A percentile compares a stretch with the other conserved stretches of the same genome.
Conservation (phyloP, 2,888 invertebrate genomes). For the Drosophila buzzatii region DNA sequence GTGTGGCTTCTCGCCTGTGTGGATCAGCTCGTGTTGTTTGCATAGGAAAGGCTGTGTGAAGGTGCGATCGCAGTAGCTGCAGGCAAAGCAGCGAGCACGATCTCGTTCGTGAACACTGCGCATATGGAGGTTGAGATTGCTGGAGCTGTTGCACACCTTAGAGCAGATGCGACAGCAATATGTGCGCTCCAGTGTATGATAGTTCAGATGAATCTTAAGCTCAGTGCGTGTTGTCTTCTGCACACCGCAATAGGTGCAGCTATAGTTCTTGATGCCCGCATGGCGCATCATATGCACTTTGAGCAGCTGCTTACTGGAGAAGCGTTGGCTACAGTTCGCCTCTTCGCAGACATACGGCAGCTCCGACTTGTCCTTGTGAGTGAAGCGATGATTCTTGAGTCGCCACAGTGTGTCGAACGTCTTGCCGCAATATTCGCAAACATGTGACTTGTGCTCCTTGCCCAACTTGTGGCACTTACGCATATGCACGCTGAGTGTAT, state of each 20-base stretch:
- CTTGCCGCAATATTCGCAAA: slow-evolving; percentile 53
- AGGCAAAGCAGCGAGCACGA: slow-evolving; percentile 72
- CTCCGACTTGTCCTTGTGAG: slow-evolving; percentile 75
- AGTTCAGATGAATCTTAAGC: slow-evolving; percentile 81
- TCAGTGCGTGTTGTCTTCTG: slow-evolving; percentile 82
- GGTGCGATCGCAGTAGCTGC: slow-evolving; percentile 75
- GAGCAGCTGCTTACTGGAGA: slow-evolving; percentile 76
- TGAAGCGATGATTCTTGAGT: slow-evolving; percentile 77
- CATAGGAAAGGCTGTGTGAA: slow-evolving; percentile 80
- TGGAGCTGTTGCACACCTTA: slow-evolving; percentile 80
- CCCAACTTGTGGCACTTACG: slow-evolving; percentile 56
- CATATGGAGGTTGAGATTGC: slow-evolving; percentile 80
- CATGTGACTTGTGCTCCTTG: slow-evolving; percentile 56
- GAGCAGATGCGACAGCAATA: slow-evolving; percentile 79
- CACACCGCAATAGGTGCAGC: slow-evolving; percentile 82
- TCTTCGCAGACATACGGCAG: slow-evolving; percentile 77
- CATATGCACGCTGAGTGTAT: slow-evolving; percentile 52
- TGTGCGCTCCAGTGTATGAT: slow-evolving; percentile 81
- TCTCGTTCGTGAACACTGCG: slow-evolving; percentile 81
- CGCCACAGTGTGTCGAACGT: slow-evolving; percentile 55
- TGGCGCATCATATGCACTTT: slow-evolving; percentile 83
- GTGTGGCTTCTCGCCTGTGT: slow-evolving; percentile 83
- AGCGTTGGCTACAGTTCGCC: slow-evolving; percentile 66
- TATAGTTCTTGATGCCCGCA: slow-evolving; percentile 82
- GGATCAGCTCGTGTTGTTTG: slow-evolving; percentile 83